Evolutionary conservation across 2,113 vertebrate species (phyloP).

Genomic region (Nothoprocta pentlandii): DNA sequence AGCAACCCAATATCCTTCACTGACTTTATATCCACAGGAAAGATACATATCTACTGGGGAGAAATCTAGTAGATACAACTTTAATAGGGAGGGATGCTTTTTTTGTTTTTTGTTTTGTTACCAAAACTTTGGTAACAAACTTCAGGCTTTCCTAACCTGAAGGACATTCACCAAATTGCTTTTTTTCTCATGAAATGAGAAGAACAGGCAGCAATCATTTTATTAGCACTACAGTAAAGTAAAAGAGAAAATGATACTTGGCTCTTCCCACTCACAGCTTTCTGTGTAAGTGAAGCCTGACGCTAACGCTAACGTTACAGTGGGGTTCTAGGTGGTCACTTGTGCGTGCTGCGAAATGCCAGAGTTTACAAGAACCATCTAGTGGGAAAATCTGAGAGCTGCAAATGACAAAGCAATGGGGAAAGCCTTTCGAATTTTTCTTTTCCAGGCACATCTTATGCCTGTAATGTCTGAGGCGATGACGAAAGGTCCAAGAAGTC

Average conservation of each 20-base stretch:
- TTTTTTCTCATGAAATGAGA: background rate
- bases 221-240: constrained; percentile 36
- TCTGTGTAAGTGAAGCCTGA: constrained; percentile 44
- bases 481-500: constrained; percentile 62
- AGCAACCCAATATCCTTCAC: background rate
- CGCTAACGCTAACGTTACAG: background rate
- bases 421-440: background rate
- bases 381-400: constrained; percentile 72
- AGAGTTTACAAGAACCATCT: constrained; percentile 68
- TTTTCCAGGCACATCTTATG: constrained; percentile 69
- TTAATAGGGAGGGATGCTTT: background rate
- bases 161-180: background rate
- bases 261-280: constrained; percentile 46
- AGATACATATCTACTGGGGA: background rate
- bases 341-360: constrained; percentile 53
- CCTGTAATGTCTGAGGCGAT: constrained; percentile 66
- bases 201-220: constrained; percentile 44
- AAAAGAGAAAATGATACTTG: constrained; percentile 63
- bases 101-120: background rate
- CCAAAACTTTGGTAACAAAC: background rate
- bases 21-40: background rate
- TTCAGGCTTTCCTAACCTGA: background rate
- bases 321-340: constrained; percentile 65
- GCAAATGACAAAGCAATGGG: constrained; percentile 72
- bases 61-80: too few relatives aligned